These are phyloP conservation scores for Bubo blakistoni DNA, from an alignment of 2,113 vertebrate genomes.

Conservation along the genomic window DNA sequence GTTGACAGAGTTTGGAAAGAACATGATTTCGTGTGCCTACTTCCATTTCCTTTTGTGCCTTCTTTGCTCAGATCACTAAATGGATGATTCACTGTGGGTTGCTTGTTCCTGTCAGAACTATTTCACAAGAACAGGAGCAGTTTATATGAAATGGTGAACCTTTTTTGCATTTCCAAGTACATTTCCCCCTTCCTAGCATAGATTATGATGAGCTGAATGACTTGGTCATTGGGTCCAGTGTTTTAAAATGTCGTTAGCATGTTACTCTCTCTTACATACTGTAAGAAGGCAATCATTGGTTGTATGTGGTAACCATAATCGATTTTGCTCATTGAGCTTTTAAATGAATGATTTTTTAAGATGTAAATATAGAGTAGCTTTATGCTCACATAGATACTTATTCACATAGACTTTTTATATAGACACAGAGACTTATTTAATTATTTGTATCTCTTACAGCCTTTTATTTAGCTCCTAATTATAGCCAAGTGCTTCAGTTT, in stretches of 20 bases:
- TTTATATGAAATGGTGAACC: background rate
- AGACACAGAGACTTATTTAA: background rate
- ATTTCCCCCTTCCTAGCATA: background rate
- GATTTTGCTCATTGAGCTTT: background rate
- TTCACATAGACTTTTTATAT: background rate
- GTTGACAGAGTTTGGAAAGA: background rate
- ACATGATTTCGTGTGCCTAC: background rate
- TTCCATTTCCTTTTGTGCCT: background rate
- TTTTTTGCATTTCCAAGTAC: background rate
- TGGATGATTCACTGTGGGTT: background rate
- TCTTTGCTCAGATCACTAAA: background rate
- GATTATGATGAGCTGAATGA: background rate
- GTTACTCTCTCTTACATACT: background rate
- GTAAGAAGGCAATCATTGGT: background rate
- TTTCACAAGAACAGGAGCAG: background rate
- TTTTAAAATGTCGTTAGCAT: background rate
- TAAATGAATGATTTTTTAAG: background rate
- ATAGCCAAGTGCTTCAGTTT: background rate
- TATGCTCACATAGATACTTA: background rate
- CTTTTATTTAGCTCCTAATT: background rate
- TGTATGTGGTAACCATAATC: background rate
- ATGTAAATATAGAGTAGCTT: background rate
- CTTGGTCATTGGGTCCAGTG: background rate
- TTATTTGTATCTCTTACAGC: background rate
- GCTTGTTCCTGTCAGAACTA: background rate